Conservation (phyloP, 1,140 invertebrate species). For the Rhagoletis pomonella region DNA sequence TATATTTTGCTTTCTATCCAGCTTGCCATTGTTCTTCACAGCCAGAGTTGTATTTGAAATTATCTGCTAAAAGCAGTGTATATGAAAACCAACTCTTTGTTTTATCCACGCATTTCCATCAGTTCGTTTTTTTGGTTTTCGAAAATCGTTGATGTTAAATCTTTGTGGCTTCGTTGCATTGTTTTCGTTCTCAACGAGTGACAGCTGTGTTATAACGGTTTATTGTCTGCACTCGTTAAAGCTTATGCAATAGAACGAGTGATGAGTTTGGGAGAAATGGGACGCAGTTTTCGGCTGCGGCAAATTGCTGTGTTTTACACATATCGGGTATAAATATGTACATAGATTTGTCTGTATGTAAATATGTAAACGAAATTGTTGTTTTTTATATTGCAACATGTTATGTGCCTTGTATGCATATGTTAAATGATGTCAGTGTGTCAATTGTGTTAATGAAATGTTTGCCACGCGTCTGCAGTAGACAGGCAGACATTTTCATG, state of each 20-base stretch:
- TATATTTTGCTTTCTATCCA: no score
- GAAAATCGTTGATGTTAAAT: background rate
- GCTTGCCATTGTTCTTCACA: no score
- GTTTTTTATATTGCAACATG: no score
- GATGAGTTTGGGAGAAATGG: background rate
- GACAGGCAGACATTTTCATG: background rate
- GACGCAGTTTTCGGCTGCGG: background rate
- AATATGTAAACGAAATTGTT: no score
- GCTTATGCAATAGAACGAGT: background rate
- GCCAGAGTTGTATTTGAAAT: no score
- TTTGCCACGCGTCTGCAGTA: background rate
- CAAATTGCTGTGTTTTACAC: background rate
- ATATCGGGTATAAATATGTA: no score
- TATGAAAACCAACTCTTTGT: no score
- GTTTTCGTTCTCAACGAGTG: background rate
- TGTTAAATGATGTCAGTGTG: conserved; percentile 5
- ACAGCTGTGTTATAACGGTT: background rate
- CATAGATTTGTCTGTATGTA: no score
- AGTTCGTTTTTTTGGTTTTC: background rate
- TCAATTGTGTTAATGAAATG: conserved; percentile 1
- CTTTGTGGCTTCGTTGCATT: background rate
- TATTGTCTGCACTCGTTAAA: background rate
- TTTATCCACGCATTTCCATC: background rate
- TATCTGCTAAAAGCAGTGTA: no score
- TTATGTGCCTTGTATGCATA: no score